Base-by-base conservation (phyloP, 2,113 vertebrate species). In the Laterallus jamaicensis region DNA sequence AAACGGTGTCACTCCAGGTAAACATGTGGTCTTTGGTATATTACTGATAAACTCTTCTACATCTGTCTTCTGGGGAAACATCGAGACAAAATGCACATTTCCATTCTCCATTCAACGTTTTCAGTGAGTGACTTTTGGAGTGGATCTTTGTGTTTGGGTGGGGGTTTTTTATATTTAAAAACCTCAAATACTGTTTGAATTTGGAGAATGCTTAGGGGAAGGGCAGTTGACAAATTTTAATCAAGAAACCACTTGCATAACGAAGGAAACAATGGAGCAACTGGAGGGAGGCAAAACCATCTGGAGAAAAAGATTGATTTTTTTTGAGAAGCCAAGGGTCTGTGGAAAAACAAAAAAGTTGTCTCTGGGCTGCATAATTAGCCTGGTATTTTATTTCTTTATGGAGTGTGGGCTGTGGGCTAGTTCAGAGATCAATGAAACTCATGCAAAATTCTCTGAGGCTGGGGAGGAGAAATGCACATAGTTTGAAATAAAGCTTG, bases 291-390 rank as follows among this genome's bases (percentile, higher is more conserved):
- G 54, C 88, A 95, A 76, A 66, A 83, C 69, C 86, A 86, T 94
- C 90, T 96, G 95, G 76, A 95, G 62, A 44, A 93, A 81, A 78
- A 79, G 73, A 90, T 26, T 92, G 82, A 95, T 94, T 66, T 49
- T 11, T 78, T 87, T 77, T 81, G 90, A 66, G 74, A 85, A 95
- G 73, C 66, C 44, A 73, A 60, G 19, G 68, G 44, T 84, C 88
- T 95, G 58, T 93, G 90, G 13, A 40, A 86, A 79, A 86, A 68
- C 35, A 35, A 86, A 71, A 86, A 44, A 76, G 25, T 66, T 78
- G 70, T 83, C 86, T 79, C 66, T 76, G 49, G 54, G 86, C 86
- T 95, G 86, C 31, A 28, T 31, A 49, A 92, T 88, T 90, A 95
- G 71, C 66, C 88, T 71, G 54, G 67, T 68, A 60, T 93, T 90